Conservation (phyloP, 2,797 vertebrate genomes). For the Crypturellus tataupa region DNA sequence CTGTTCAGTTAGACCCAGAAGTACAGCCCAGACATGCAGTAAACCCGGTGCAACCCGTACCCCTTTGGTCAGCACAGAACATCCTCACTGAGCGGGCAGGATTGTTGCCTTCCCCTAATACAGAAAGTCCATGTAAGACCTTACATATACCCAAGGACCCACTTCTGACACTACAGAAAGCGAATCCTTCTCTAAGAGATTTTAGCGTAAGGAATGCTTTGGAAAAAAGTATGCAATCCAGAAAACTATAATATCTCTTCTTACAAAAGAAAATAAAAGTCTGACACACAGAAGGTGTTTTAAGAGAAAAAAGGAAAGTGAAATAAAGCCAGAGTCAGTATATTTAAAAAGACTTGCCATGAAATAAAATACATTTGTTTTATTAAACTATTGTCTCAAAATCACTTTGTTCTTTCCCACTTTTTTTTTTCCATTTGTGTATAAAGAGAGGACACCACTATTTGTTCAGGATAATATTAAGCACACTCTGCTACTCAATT, state of each 20-base stretch:
- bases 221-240: constrained; percentile 48
- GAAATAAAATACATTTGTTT: constrained; percentile 80
- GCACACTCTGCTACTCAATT: constrained; percentile 90
- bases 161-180: background rate
- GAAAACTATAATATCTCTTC: background rate
- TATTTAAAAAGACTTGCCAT: constrained; percentile 73
- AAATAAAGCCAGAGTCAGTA: constrained; percentile 77
- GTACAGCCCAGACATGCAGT: background rate
- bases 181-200: constrained; percentile 31
- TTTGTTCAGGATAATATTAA: constrained; percentile 87
- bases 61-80: background rate
- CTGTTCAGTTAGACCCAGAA: background rate
- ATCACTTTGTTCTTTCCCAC: constrained; percentile 66
- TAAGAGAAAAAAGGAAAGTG: constrained; percentile 63
- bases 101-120: background rate
- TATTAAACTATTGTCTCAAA: constrained; percentile 76
- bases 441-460: constrained; percentile 74
- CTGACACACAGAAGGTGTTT: constrained; percentile 55
- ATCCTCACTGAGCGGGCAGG: background rate
- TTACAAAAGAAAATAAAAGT: background rate
- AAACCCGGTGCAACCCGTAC: background rate
- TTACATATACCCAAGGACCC: constrained; percentile 15
- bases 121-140: background rate
- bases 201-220: constrained; percentile 49
- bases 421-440: constrained; percentile 22